Percentiles rank a stretch among this genome's conserved stretches.
phyloP scores from a whole-genome alignment of 1,140 invertebrate genomes.

The Riptortus pedestris region DNA sequence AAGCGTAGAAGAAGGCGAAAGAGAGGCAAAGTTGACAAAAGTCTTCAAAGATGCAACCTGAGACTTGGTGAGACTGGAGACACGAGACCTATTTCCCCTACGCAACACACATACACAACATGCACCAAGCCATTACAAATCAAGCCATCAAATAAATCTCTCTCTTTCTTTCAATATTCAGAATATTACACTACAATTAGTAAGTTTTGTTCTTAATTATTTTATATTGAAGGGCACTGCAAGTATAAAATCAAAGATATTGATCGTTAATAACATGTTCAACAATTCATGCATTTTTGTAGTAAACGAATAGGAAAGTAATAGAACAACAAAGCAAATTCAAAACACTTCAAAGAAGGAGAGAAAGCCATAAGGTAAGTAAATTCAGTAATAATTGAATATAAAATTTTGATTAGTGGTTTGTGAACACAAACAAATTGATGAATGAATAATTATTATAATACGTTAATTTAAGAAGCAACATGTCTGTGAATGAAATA shows the following conservation, averaged over 20 bases:
- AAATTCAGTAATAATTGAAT: too few species aligned
- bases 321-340: too few species aligned
- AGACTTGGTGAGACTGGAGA: slow-evolving; percentile 45
- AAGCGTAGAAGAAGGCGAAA: slow-evolving; percentile 34
- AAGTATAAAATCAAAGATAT: neutral
- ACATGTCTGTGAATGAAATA: neutral
- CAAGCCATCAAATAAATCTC: neutral
- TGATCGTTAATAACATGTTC: neutral
- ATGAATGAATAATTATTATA: too few species aligned
- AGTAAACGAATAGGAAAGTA: neutral
- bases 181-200: neutral
- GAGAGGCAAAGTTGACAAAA: slow-evolving; percentile 43
- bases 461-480: too few species aligned
- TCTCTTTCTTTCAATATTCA: neutral
- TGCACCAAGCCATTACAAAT: slow-evolving; percentile 31
- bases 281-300: neutral
- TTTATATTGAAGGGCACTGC: neutral
- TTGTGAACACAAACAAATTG: too few species aligned
- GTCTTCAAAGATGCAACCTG: slow-evolving; percentile 45
- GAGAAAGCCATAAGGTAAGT: too few species aligned
- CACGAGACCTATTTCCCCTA: slow-evolving; percentile 41
- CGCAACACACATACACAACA: slow-evolving; percentile 32
- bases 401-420: too few species aligned
- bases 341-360: too few species aligned
- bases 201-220: neutral